These are phyloP conservation scores for Alligator mississippiensis DNA, from an alignment of 2,113 vertebrate genomes.

Conservation along the genomic window DNA sequence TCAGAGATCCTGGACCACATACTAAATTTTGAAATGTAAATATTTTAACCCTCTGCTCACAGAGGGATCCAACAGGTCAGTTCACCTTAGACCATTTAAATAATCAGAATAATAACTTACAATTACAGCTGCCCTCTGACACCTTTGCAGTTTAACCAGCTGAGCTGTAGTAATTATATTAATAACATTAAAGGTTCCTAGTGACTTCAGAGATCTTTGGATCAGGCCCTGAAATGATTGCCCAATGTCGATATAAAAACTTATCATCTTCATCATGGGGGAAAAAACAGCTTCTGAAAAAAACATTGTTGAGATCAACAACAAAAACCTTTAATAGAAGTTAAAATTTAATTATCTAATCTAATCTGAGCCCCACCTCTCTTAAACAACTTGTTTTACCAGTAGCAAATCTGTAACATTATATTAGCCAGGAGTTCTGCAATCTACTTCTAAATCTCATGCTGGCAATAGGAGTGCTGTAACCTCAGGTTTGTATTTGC, in stretches of 20 bases:
- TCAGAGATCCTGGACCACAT: not conserved
- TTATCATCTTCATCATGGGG: not conserved
- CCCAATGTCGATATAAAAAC: not conserved
- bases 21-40: not conserved
- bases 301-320: not conserved
- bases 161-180: not conserved
- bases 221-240: not conserved
- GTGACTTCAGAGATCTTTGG: not conserved
- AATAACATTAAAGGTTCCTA: not conserved
- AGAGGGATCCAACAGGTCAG: not conserved
- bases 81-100: not conserved
- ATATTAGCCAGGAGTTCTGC: slow-evolving; percentile 30
- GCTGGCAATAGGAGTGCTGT: not conserved
- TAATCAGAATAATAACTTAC: not conserved
- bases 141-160: not conserved
- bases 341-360: not conserved
- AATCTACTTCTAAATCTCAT: slow-evolving; percentile 50
- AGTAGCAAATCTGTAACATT: slow-evolving; percentile 28
- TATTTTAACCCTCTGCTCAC: not conserved
- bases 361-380: not conserved
- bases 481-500: slow-evolving; percentile 51
- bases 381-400: slow-evolving; percentile 55
- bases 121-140: not conserved
- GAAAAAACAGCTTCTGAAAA: not conserved
- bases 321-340: not conserved